These are phyloP conservation scores for Hirundichthys speculiger DNA, from an alignment of 2,113 vertebrate genomes.

Conservation along the genomic window DNA sequence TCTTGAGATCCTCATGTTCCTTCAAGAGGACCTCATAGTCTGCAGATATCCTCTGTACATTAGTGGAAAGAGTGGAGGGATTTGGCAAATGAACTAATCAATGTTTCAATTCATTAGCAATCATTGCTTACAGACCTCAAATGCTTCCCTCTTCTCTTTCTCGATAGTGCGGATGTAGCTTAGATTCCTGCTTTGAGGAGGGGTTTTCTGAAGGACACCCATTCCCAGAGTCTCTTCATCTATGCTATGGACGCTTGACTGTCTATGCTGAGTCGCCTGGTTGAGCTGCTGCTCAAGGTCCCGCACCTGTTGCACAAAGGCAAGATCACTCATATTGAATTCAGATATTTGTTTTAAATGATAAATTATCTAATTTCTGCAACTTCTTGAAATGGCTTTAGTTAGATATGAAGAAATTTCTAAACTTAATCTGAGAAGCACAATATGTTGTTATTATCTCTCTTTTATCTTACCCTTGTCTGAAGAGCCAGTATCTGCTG, in stretches of 20 bases:
- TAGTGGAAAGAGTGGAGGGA: background rate
- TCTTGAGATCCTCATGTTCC: conserved; percentile 84
- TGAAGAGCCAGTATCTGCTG: conserved; percentile 93
- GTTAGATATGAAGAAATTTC: background rate
- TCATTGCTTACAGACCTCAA: conserved; percentile 80
- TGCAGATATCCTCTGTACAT: conserved; percentile 76
- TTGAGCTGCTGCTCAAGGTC: conserved; percentile 89
- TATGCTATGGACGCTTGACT: conserved; percentile 40
- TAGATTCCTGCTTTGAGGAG: conserved; percentile 84
- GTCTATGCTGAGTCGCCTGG: conserved; percentile 68
- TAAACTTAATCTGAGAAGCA: background rate
- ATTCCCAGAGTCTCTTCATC: conserved; percentile 69
- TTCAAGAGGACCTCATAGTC: conserved; percentile 83
- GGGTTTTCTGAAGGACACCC: conserved; percentile 70
- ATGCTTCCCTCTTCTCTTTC: conserved; percentile 86
- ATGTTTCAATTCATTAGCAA: background rate
- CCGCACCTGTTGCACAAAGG: conserved; percentile 78
- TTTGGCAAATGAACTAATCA: background rate
- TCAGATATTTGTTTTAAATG: background rate
- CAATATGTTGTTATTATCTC: background rate
- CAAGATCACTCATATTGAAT: background rate
- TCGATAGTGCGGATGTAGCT: conserved; percentile 86
- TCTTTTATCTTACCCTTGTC: conserved; percentile 81
- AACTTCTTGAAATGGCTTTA: background rate
- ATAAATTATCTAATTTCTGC: background rate